Base-by-base conservation (phyloP, 2,797 vertebrate genomes). In the Cetoscarus ocellatus region DNA sequence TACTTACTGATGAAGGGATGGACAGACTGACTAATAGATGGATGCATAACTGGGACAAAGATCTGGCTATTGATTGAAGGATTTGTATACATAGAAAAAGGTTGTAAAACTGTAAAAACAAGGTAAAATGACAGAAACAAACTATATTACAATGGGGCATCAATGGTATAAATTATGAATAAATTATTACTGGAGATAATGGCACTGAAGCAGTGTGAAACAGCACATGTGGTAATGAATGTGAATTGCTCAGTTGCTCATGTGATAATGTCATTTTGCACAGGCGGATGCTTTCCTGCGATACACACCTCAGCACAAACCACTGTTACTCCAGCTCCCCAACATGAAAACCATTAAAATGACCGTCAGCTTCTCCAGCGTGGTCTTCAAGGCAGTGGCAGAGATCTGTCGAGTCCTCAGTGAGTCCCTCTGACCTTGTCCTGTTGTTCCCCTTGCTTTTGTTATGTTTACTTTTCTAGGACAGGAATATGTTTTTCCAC, bases 241-340 rank as follows among this genome's bases (percentile, higher is more conserved):
- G 27, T 27, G 27, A 27, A 27, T 27, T 27, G 11, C 11, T 35
- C 5, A 7, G 27, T 52, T 44, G n/a, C 18, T 77, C 14, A 39
- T 47, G 14, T 44, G 7, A 60, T 59, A 10, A 38, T 36, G 38
- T 3, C 5, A 56, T 38, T 0, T 8, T 54, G 1, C 43, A 18
- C 95, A 99, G 91, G 96, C 98, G 5, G 96, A 99, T n/a, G 98
- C 98, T 35, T 93, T 92, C 68, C 94, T 99, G 40, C 77, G 95
- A 73, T 99, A 98, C 82, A 99, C 97, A 3, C 95, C 96, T 8
- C 98, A 99, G 71, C 96, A 99, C 89, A 99, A 97, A 89, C 91
- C 93, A 10, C 88, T 99, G 61, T 88, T 96, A 58, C 92, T 99
- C 48, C 96, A 96, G 74, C 94, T 99, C 66, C 98, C 98, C 14